Evolutionary conservation across 2,888 invertebrate genomes (phyloP).

Genomic region (Dolichopus griseipennis): DNA sequence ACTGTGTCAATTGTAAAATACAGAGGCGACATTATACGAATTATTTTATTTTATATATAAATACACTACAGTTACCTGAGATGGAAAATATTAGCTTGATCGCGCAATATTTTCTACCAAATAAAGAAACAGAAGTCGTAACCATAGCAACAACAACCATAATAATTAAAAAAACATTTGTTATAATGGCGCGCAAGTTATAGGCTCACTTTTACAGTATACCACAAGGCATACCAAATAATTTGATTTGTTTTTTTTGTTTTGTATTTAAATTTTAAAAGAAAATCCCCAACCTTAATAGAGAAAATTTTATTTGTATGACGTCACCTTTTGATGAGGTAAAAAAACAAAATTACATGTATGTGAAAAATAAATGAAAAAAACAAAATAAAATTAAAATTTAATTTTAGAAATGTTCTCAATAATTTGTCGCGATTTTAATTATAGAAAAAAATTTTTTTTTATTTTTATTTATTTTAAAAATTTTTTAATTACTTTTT

Average conservation of each 20-base stretch:
- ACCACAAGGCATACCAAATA: not conserved
- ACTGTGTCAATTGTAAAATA: not conserved
- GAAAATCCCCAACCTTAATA: slow-evolving; percentile 5
- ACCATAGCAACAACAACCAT: not conserved
- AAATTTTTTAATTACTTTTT: no score
- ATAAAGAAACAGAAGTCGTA: not conserved
- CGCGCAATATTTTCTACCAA: not conserved
- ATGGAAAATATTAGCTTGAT: not conserved
- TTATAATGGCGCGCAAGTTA: not conserved
- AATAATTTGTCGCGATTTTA: slow-evolving; percentile 19
- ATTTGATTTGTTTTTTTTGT: not conserved
- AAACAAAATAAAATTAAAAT: slow-evolving; percentile 7
- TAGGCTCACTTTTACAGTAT: not conserved
- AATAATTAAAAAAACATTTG: not conserved
- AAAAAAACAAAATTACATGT: not conserved
- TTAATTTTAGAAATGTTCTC: slow-evolving; percentile 21
- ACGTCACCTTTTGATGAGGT: not conserved
- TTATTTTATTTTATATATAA: no score
- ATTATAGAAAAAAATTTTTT: slow-evolving; percentile 2
- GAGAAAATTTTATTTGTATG: slow-evolving; percentile 6
- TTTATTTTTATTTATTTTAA: not conserved
- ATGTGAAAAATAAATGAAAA: not conserved
- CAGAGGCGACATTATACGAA: not conserved
- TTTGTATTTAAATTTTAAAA: not conserved
- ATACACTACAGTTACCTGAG: no score